These are phyloP conservation scores for Vombatus ursinus DNA, from an alignment of 2,113 vertebrate species.

Conservation along the genomic window DNA sequence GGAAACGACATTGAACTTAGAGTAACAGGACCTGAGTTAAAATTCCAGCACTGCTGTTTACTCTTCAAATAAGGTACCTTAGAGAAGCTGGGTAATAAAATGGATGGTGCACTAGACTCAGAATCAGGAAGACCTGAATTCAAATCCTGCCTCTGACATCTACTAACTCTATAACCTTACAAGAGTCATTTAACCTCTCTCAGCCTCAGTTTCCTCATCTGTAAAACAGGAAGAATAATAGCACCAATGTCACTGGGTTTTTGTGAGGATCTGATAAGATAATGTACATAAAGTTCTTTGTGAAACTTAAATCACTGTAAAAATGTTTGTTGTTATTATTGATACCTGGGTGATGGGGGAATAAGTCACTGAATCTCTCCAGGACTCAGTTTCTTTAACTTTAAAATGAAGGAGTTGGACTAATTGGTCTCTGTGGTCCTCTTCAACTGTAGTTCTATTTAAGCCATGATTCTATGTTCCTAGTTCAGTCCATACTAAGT, in stretches of 20 bases:
- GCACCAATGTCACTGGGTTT: neutral
- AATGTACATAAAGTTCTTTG: neutral
- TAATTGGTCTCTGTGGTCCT: neutral
- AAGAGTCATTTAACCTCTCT: neutral
- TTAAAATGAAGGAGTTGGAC: neutral
- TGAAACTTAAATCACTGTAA: neutral
- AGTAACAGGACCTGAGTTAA: neutral
- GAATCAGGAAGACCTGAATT: neutral
- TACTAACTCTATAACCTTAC: neutral
- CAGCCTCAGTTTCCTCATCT: neutral
- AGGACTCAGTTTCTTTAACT: neutral
- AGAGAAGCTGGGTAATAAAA: neutral
- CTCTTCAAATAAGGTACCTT: neutral
- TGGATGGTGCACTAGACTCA: neutral
- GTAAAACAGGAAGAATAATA: neutral
- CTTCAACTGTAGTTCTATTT: neutral
- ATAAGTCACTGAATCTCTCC: neutral
- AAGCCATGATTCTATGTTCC: neutral
- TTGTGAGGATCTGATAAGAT: neutral
- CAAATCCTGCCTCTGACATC: neutral
- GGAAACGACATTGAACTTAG: neutral
- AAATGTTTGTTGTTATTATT: neutral
- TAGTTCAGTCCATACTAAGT: neutral
- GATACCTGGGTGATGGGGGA: neutral
- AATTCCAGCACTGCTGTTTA: too few relatives aligned